Base-by-base conservation (phyloP, 2,888 invertebrate species). In the Geotrupes spiniger region DNA sequence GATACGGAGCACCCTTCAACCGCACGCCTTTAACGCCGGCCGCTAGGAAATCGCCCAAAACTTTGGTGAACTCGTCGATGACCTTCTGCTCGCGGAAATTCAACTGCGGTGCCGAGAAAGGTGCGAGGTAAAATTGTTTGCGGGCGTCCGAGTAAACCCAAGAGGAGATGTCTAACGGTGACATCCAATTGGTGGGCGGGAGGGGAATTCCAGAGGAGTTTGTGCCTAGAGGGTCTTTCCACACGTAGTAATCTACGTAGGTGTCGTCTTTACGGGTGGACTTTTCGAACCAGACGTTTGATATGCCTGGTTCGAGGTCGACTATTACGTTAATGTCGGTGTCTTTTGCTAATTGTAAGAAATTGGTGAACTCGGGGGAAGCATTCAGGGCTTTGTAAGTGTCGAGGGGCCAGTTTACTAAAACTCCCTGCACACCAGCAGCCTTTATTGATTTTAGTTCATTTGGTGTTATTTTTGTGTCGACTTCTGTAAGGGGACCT, bases 11-110 rank as follows among this genome's bases (percentile, higher is more conserved):
- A 44, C 85, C 81, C 36, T 76, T 76, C 14, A 92, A 70, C 63
- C 92, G 83, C 63, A 97, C 83, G 2, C 97, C 97, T 54, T 80
- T 82, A 0, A 91, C 85, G 0, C 94, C 95, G 2, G 83, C 76
- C 2, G 80, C 74, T 53, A 93, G 65, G 82, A 93, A 90, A 57
- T 80, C 81, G 28, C 74, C 71, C 1, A 95, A 68, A 1, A 87
- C 85, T 0, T 76, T 74, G 61, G 84, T 75, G 57, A 92, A 84
- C 65, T 82, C 81, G 1, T 76, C 64, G 2, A 84, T 76, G 0
- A 91, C 88, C 0, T 70, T 66, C 0, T 77, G 72, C 64, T 90
- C 87, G 49, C 82, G 77, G 77, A 87, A 89, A 74, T 93, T 91
- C 2, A 96, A 78, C 67, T 93, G 92, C 0, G 93, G 88, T 62